These are phyloP conservation scores for Melipona quadrifasciata DNA, from an alignment of 1,140 invertebrate genomes.

Conservation along the genomic window DNA sequence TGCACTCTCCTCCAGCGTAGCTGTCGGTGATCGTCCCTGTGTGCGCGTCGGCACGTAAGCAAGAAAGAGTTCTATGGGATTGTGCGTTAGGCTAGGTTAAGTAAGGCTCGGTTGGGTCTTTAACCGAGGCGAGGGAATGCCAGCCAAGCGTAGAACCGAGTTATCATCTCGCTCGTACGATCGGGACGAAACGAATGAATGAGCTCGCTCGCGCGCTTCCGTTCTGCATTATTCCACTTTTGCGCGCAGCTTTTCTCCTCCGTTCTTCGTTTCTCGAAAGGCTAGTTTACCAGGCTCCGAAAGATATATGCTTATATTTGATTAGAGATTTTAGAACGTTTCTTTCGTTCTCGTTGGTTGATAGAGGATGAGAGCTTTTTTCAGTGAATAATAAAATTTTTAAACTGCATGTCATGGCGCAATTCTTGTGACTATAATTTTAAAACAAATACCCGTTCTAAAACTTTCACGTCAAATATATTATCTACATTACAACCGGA, in stretches of 20 bases:
- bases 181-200: constrained; percentile 44
- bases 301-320: too few species aligned
- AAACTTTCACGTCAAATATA: too few species aligned
- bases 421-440: too few species aligned
- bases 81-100: constrained; percentile 67
- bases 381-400: too few species aligned
- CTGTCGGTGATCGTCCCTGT: constrained; percentile 19
- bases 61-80: constrained; percentile 60
- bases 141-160: constrained; percentile 49
- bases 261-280: too few species aligned
- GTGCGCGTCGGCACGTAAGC: constrained; percentile 41
- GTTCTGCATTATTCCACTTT: constrained; percentile 33
- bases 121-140: constrained; percentile 65
- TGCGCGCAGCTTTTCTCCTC: background rate
- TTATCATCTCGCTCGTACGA: constrained; percentile 53
- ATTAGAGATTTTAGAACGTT: too few species aligned
- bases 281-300: too few species aligned
- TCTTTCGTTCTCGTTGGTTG: too few species aligned
- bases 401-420: too few species aligned
- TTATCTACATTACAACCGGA: too few species aligned
- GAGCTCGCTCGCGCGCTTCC: constrained; percentile 30
- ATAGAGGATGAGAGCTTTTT: too few species aligned
- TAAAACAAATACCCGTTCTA: too few species aligned
- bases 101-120: constrained; percentile 61
- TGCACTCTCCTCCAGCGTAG: constrained; percentile 18